A percentile compares a stretch with the other conserved stretches of the same genome.
Conservation (phyloP, 1,140 invertebrate genomes). For the Pachyrhynchus sulphureomaculatus region DNA sequence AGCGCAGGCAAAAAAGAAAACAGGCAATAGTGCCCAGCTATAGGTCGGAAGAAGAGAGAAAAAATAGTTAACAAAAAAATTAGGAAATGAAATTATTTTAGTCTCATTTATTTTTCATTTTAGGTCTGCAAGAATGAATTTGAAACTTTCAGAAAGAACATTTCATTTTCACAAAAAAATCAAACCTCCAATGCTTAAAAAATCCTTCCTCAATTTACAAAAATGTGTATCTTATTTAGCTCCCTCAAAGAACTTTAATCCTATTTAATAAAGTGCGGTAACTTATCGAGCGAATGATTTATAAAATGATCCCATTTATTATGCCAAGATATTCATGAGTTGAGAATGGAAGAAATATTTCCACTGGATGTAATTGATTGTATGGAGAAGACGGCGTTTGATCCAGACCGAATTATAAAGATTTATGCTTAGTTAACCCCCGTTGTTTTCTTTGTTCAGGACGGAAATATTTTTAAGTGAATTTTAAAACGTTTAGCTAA, state of each 20-base stretch:
- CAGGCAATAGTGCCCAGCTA: too few relatives aligned
- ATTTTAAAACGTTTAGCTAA: slow-evolving; percentile 10
- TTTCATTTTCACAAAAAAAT: neutral
- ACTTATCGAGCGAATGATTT: slow-evolving; percentile 41
- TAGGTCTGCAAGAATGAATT: too few relatives aligned
- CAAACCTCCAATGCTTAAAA: neutral
- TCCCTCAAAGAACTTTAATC: slow-evolving; percentile 34
- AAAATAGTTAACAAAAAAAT: too few relatives aligned
- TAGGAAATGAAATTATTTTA: too few relatives aligned
- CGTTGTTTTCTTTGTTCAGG: slow-evolving; percentile 29
- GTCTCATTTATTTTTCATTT: too few relatives aligned
- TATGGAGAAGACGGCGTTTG: slow-evolving; percentile 43
- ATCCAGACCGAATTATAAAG: slow-evolving; percentile 40
- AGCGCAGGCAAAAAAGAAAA: too few relatives aligned
- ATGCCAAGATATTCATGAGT: slow-evolving; percentile 43
- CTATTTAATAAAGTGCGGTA: slow-evolving; percentile 38
- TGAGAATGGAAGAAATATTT: slow-evolving; percentile 39
- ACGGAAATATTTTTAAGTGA: slow-evolving; percentile 7
- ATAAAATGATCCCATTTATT: slow-evolving; percentile 43
- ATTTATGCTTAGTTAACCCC: slow-evolving; percentile 40
- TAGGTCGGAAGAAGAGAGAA: too few relatives aligned
- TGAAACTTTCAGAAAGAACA: neutral
- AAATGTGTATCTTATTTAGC: slow-evolving; percentile 7
- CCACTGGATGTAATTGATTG: slow-evolving; percentile 43
- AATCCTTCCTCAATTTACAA: neutral